Percentiles rank a stretch among this genome's conserved stretches.
phyloP scores from a whole-genome alignment of 2,113 vertebrate genomes.

The Gobio gobio region DNA sequence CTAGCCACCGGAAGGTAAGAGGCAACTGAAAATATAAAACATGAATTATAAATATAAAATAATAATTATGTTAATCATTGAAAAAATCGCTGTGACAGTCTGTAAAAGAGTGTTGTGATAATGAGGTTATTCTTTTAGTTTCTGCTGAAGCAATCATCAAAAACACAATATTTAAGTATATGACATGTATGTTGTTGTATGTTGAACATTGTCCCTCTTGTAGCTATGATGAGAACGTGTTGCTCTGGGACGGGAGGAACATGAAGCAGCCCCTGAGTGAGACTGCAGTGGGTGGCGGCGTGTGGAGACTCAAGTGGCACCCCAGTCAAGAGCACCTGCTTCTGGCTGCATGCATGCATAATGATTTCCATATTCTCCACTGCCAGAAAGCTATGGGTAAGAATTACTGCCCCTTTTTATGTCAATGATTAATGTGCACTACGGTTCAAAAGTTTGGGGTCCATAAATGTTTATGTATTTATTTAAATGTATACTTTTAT shows the following conservation, averaged over 20 bases:
- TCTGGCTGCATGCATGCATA: constrained; percentile 92
- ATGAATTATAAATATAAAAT: no score
- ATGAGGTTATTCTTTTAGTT: no score
- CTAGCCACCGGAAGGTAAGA: constrained; percentile 91
- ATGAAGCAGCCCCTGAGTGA: constrained; percentile 84
- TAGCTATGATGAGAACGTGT: constrained; percentile 91
- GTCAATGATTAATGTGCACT: neutral
- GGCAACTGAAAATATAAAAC: no score
- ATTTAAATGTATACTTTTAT: neutral
- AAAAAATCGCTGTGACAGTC: no score
- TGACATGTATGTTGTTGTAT: neutral
- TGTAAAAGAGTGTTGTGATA: no score
- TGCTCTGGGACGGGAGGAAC: constrained; percentile 91
- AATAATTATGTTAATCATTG: no score
- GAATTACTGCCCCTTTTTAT: constrained; percentile 23
- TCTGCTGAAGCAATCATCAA: no score
- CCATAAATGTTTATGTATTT: neutral
- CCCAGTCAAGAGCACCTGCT: constrained; percentile 81
- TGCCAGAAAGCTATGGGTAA: constrained; percentile 81
- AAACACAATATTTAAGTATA: no score
- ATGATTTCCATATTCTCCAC: constrained; percentile 87
- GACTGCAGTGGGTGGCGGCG: constrained; percentile 80
- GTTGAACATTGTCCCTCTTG: neutral
- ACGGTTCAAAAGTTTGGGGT: neutral
- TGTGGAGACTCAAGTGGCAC: constrained; percentile 97